These are phyloP conservation scores for Labia minor DNA, from an alignment of 2,888 invertebrate species.

Conservation along the genomic window DNA sequence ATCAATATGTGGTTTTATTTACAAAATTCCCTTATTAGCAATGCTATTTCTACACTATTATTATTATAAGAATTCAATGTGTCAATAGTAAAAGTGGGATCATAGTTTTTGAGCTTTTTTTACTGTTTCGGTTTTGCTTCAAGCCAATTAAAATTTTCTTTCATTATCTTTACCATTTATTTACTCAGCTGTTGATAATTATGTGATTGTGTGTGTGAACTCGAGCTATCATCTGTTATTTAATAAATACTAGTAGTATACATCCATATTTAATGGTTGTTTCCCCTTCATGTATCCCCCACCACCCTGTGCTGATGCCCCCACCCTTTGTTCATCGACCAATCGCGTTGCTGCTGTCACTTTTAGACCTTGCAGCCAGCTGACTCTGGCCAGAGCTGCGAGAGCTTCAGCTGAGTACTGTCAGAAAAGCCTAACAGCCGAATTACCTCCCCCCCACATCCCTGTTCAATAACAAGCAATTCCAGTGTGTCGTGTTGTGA, in stretches of 20 bases:
- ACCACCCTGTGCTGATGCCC: background rate
- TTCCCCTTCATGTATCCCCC: background rate
- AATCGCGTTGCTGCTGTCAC: background rate
- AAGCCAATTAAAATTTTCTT: no score
- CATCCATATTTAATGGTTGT: background rate
- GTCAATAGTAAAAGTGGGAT: no score
- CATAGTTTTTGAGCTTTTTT: no score
- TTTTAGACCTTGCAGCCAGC: conserved; percentile 5
- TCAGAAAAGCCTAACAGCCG: no score
- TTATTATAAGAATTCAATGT: no score
- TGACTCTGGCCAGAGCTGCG: background rate
- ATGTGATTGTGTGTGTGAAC: no score
- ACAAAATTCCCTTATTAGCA: no score
- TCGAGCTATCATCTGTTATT: conserved; percentile 1
- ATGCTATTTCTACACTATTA: no score
- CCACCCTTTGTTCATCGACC: background rate
- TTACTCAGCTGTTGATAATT: conserved; percentile 2
- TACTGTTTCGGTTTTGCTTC: no score
- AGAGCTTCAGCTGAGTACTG: background rate
- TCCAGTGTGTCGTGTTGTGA: background rate
- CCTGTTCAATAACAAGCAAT: background rate
- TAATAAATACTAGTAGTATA: background rate
- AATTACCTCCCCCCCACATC: background rate
- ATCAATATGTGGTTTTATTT: no score
- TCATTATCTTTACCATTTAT: no score